Percentiles rank a stretch among this genome's conserved stretches.
These are phyloP conservation scores for Turdus rufiventris DNA, from an alignment of 2,113 vertebrate species.

Conservation along the genomic window DNA sequence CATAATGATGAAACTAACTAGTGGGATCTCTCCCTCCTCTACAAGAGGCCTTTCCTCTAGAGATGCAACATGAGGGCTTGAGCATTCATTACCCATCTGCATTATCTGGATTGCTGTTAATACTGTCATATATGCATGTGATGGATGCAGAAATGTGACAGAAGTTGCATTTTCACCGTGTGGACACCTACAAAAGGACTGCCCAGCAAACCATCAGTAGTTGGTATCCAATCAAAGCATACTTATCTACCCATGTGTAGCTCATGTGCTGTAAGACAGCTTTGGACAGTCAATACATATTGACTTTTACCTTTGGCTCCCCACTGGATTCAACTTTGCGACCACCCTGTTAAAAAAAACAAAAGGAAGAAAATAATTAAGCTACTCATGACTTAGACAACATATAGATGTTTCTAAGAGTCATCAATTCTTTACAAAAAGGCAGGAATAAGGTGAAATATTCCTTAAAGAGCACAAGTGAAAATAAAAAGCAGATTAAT, in stretches of 20 bases:
- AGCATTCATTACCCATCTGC: not conserved
- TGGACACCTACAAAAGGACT: not conserved
- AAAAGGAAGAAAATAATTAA: not conserved
- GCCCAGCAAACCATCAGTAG: not conserved
- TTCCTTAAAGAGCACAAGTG: not conserved
- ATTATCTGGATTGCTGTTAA: not conserved
- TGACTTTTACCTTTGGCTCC: constrained; percentile 84
- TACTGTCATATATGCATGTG: not conserved
- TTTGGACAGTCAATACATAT: not conserved
- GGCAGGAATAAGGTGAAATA: not conserved
- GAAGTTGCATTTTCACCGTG: not conserved
- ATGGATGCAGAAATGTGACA: not conserved
- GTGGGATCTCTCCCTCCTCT: not conserved
- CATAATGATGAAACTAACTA: not conserved
- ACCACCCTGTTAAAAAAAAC: constrained; percentile 76
- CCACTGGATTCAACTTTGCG: constrained; percentile 87
- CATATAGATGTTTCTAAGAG: not conserved
- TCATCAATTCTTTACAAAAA: not conserved
- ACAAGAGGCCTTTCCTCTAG: not conserved
- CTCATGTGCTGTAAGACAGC: not conserved
- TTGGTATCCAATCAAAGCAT: fast-evolving
- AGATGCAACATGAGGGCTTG: not conserved
- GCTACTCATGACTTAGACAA: not conserved
- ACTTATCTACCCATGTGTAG: not conserved
- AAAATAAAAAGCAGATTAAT: not conserved